A percentile compares a stretch with the other conserved stretches of the same genome.
These are phyloP conservation scores for Acronicta aceris DNA, from an alignment of 2,888 invertebrate species.

Conservation along the genomic window DNA sequence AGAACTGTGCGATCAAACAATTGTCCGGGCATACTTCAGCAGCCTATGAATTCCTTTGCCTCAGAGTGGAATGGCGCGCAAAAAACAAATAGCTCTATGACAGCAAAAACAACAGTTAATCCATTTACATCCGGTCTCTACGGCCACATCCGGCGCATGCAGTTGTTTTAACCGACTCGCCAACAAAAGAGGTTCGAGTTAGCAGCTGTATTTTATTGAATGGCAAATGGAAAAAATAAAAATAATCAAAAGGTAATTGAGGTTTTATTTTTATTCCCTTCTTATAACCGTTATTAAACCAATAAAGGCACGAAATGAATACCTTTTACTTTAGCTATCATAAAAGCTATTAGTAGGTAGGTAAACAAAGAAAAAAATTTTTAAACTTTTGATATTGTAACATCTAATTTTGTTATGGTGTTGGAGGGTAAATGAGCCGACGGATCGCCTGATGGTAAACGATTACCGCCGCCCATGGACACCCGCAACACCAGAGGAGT, in stretches of 20 bases:
- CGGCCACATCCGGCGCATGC: constrained; percentile 48
- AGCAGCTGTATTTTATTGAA: constrained; percentile 51
- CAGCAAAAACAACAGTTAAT: constrained; percentile 58
- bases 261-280: too few relatives aligned
- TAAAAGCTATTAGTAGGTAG: too few relatives aligned
- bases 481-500: too few relatives aligned
- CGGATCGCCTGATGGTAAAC: too few relatives aligned
- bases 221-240: constrained; percentile 16
- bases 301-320: too few relatives aligned
- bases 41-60: constrained; percentile 30
- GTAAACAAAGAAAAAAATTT: too few relatives aligned
- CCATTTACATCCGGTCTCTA: constrained; percentile 54
- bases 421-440: too few relatives aligned
- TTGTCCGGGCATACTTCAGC: constrained; percentile 10
- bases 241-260: constrained; percentile 6
- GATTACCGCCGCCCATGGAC: too few relatives aligned
- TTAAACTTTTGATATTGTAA: too few relatives aligned
- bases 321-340: too few relatives aligned
- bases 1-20: constrained; percentile 6
- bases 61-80: constrained; percentile 36
- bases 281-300: too few relatives aligned
- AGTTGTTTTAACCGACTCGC: constrained; percentile 51
- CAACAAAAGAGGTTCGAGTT: constrained; percentile 32
- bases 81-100: constrained; percentile 45
- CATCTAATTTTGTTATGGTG: too few relatives aligned